phyloP scores from a whole-genome alignment of 2,113 vertebrate genomes.

The Dicerorhinus sumatrensis region DNA sequence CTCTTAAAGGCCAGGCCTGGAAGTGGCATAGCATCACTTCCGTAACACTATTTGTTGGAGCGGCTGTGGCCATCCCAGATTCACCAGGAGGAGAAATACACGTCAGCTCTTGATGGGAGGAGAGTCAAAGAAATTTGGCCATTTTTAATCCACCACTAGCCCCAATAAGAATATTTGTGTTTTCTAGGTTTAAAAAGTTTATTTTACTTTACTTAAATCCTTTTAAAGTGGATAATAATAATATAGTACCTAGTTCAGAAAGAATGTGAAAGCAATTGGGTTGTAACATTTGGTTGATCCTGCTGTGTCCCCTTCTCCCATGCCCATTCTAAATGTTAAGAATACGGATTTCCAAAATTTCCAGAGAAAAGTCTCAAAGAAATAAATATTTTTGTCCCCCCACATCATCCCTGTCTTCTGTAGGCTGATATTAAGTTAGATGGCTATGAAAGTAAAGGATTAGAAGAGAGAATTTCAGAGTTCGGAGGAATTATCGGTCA shows the following conservation, averaged over 20 bases:
- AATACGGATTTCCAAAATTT: not conserved
- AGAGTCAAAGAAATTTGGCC: not conserved
- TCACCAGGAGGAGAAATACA: not conserved
- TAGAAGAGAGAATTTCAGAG: not conserved
- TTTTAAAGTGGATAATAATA: too few relatives aligned
- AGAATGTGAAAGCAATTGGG: too few relatives aligned
- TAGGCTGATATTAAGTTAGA: not conserved
- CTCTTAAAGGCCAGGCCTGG: not conserved
- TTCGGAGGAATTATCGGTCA: not conserved
- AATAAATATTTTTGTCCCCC: not conserved
- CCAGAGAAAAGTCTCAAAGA: not conserved
- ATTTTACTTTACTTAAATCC: not conserved
- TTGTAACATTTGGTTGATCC: too few relatives aligned
- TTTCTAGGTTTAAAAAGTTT: not conserved
- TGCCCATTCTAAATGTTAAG: not conserved
- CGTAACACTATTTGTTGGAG: not conserved
- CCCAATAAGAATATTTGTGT: not conserved
- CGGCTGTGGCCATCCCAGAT: not conserved
- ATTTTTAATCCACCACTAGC: not conserved
- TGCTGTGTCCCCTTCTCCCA: not conserved
- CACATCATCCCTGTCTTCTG: not conserved
- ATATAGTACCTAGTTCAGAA: too few relatives aligned
- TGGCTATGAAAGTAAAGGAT: not conserved
- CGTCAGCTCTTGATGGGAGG: not conserved
- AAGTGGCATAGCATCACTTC: not conserved